Conservation (phyloP, 2,113 vertebrate genomes). For the Crotophaga sulcirostris region DNA sequence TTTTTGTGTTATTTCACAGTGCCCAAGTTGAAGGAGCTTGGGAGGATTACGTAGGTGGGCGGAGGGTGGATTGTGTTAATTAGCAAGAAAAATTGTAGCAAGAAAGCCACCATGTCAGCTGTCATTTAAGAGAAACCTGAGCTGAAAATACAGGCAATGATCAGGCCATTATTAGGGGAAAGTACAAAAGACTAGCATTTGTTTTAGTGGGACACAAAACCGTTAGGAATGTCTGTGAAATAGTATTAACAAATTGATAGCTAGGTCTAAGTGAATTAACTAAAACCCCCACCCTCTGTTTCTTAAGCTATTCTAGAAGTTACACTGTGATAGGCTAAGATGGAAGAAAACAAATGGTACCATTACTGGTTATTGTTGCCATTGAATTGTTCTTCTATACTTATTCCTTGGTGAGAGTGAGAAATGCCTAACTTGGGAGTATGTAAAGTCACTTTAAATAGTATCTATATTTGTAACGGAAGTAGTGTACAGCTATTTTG, state of each 20-base stretch:
- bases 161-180: not conserved
- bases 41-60: not conserved
- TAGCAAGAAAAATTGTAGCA: not conserved
- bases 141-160: not conserved
- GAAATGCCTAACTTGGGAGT: constrained; percentile 61
- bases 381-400: constrained; percentile 53
- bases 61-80: not conserved
- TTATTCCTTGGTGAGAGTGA: constrained; percentile 61
- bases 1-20: not conserved
- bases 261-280: constrained; percentile 34
- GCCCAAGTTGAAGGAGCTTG: not conserved
- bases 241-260: constrained; percentile 49
- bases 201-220: constrained; percentile 33
- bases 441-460: constrained; percentile 72
- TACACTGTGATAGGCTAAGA: constrained; percentile 55
- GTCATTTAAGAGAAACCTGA: not conserved
- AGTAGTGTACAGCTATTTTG: constrained; percentile 76
- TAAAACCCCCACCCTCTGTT: not conserved
- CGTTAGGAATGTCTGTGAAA: constrained; percentile 38
- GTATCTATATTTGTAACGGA: constrained; percentile 77
- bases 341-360: constrained; percentile 42
- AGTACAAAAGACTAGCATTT: constrained; percentile 25
- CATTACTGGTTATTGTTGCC: constrained; percentile 62
- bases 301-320: constrained; percentile 49
- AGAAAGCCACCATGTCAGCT: not conserved